phyloP scores from a whole-genome alignment of 2,113 vertebrate genomes.

The Channa maculata region DNA sequence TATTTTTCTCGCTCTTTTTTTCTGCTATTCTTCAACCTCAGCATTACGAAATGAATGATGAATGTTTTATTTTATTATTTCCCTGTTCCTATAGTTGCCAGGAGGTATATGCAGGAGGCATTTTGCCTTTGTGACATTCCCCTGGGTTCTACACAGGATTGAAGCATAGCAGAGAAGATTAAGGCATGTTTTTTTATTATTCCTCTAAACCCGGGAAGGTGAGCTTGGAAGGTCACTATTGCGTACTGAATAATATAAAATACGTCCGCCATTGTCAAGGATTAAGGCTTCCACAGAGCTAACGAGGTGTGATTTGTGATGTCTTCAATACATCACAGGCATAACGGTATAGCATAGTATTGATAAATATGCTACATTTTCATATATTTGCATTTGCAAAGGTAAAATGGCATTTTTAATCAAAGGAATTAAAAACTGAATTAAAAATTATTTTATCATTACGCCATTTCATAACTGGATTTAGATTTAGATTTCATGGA shows the following conservation, averaged over 20 bases:
- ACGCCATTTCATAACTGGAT: slow-evolving; percentile 32
- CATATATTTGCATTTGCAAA: slow-evolving; percentile 2
- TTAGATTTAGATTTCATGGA: slow-evolving; percentile 36
- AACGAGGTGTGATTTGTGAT: neutral
- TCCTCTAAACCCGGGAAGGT: slow-evolving; percentile 72
- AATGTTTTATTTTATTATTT: slow-evolving; percentile 78
- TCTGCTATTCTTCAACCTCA: slow-evolving; percentile 59
- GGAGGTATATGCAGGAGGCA: slow-evolving; percentile 53
- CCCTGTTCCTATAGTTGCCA: slow-evolving; percentile 50
- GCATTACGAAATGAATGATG: slow-evolving; percentile 72
- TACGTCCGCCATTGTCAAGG: slow-evolving; percentile 44
- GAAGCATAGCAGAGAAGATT: slow-evolving; percentile 74
- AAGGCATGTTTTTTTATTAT: slow-evolving; percentile 72
- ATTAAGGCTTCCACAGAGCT: slow-evolving; percentile 49
- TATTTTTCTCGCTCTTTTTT: slow-evolving; percentile 5
- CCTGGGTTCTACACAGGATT: slow-evolving; percentile 63
- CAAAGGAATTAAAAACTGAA: slow-evolving; percentile 46
- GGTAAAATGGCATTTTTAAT: slow-evolving; percentile 5
- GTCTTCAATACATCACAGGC: slow-evolving; percentile 6
- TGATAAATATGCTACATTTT: no score
- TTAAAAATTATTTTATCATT: slow-evolving; percentile 48
- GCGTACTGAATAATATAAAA: slow-evolving; percentile 66
- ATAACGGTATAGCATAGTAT: neutral
- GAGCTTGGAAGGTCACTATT: slow-evolving; percentile 73
- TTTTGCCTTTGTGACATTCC: slow-evolving; percentile 73